Evolutionary conservation across 64 coral and sea anemone species (phyloP), one percentile per base, ranked within the genome.

Genomic region (Hydrozoanthus tunicans): DNA sequence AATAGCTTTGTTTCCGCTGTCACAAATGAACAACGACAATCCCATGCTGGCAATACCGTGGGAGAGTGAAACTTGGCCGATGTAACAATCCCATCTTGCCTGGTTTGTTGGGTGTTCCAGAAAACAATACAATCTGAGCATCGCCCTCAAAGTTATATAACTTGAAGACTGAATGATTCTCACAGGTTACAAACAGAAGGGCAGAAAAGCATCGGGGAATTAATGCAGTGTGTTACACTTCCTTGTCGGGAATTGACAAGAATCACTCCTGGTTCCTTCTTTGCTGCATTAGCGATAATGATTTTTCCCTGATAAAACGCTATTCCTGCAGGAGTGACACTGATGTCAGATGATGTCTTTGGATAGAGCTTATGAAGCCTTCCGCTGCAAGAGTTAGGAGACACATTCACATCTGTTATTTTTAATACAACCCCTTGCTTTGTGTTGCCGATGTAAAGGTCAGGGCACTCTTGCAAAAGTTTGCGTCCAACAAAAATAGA

Each of bases 101-200:
- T 59, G 78, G 78, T 80, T 15, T 61, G 78, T 59, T 56, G 25
- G 58, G 56, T 9, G 55, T 58, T 59, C 78, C 78, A 58, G 77
- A 79, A 3, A 57, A 43, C 77, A 79, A 3, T 9, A 23, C 59
- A 59, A 81, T 62, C 59, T 81, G 55, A 25, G 15, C 57, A 62
- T 26, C 79, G 25, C 17, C 53, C 4, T 25, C 27, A 83, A 66
- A 14, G 51, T 51, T 83, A 51, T 10, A 7, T 53, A 83, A 65
- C 80, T 81, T 81, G 5, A 65, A 20, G 25, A 82, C 53, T 6
- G 80, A 64, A 9, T 83, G 61, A 7, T 53, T 59, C 26, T 26
- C 51, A 83, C 80, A 66, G 59, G 61, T 63, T 65, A 83, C 32
- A 17, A 83, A 83, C 6, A 83, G 80, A 83, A 1, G 61, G 80